phyloP scores from a whole-genome alignment of 2,797 vertebrate species.

The Loris lydekkerianus region DNA sequence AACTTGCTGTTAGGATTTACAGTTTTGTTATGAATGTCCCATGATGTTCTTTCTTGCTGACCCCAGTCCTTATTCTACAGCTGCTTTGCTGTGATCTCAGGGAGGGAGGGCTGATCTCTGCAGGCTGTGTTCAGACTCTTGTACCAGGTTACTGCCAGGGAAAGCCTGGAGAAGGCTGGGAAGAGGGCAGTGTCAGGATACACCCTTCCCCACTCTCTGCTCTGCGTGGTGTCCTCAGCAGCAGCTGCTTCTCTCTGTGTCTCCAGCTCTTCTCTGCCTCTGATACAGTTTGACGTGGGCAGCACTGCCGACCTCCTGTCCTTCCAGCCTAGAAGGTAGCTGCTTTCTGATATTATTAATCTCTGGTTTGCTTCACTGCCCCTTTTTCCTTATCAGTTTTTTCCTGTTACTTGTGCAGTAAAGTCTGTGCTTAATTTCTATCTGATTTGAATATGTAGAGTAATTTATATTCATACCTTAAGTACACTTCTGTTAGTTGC shows the following conservation, averaged over 20 bases:
- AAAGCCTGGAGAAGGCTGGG: not conserved
- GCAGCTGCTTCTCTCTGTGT: not conserved
- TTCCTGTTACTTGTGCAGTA: not conserved
- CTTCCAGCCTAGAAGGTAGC: too few species aligned
- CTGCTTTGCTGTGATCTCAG: not conserved
- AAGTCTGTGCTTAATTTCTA: not conserved
- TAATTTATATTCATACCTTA: not conserved
- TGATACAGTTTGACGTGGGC: not conserved
- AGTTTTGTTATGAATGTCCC: not conserved
- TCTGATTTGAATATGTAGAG: not conserved
- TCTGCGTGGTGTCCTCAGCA: rapidly evolving
- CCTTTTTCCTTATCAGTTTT: not conserved
- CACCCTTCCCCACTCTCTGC: not conserved
- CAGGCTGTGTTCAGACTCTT: too few species aligned
- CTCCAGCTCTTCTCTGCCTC: not conserved
- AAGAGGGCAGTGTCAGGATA: not conserved
- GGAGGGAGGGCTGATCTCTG: not conserved
- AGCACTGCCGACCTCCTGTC: not conserved
- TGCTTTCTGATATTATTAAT: not conserved
- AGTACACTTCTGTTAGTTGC: not conserved
- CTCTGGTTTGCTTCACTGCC: not conserved
- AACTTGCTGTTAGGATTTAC: not conserved
- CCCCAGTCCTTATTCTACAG: not conserved
- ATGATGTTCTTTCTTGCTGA: not conserved
- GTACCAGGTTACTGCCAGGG: not conserved